phyloP scores from a whole-genome alignment of 1,140 invertebrate species.

The Hycleus cichorii region DNA sequence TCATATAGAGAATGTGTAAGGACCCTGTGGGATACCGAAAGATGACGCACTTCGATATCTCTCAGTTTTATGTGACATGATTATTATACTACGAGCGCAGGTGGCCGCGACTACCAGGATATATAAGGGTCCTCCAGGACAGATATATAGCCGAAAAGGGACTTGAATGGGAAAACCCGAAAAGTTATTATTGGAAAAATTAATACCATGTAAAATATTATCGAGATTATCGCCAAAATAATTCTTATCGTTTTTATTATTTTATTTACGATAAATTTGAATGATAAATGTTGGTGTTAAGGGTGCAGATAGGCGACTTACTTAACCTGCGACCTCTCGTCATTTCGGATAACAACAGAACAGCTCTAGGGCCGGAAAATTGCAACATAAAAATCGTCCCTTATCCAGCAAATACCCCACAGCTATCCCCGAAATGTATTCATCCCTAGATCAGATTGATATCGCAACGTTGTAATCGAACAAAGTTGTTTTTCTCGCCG shows the following conservation, averaged over 20 bases:
- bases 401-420: slow-evolving; percentile 5
- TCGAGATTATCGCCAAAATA: no score
- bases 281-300: slow-evolving; percentile 6
- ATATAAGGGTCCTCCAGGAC: slow-evolving; percentile 18
- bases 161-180: no score
- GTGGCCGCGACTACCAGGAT: slow-evolving; percentile 21
- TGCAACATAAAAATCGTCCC: slow-evolving; percentile 33
- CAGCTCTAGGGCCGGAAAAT: slow-evolving; percentile 33
- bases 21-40: slow-evolving; percentile 15
- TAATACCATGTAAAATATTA: no score
- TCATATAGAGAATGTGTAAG: slow-evolving; percentile 17
- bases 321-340: slow-evolving; percentile 32
- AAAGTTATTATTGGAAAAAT: no score
- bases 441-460: slow-evolving; percentile 27
- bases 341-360: slow-evolving; percentile 23
- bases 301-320: slow-evolving; percentile 20
- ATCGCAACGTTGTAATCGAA: slow-evolving; percentile 1
- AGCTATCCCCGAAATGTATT: slow-evolving; percentile 27
- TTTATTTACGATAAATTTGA: background rate
- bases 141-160: slow-evolving; percentile 4
- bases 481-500: background rate
- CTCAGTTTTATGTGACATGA: slow-evolving; percentile 33
- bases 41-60: slow-evolving; percentile 26
- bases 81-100: slow-evolving; percentile 32
- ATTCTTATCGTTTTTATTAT: no score